A percentile compares a stretch with the other conserved stretches of the same genome.
phyloP scores from a whole-genome alignment of 2,797 vertebrate genomes.

The Chiroxiphia lanceolata region DNA sequence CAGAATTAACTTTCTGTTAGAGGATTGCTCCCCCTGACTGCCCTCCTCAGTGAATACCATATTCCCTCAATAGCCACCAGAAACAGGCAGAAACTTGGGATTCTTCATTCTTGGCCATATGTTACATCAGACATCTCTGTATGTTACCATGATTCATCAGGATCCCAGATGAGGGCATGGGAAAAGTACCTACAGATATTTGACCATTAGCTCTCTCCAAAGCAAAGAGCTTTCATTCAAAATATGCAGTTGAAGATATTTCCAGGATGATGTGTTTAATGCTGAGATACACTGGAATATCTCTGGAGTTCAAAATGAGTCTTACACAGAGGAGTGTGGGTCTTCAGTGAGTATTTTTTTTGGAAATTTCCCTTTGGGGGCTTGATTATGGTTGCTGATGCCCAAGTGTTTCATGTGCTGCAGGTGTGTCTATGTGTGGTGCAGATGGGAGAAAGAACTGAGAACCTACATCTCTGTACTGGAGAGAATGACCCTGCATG shows the following conservation, averaged over 20 bases:
- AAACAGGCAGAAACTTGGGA: not conserved
- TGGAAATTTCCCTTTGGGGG: not conserved
- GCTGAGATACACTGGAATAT: not conserved
- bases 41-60: not conserved
- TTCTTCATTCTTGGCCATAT: not conserved
- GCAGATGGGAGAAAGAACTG: not conserved
- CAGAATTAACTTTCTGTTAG: not conserved
- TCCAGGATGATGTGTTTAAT: not conserved
- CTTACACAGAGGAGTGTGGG: not conserved
- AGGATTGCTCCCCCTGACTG: not conserved
- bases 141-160: not conserved
- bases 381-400: not conserved
- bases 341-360: not conserved
- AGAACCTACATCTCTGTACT: not conserved
- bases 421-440: not conserved
- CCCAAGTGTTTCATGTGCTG: not conserved
- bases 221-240: not conserved
- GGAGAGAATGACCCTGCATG: not conserved
- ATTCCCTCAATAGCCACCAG: not conserved
- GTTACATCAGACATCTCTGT: not conserved
- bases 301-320: not conserved
- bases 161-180: not conserved
- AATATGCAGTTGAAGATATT: not conserved
- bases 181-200: not conserved
- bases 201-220: not conserved